Evolutionary conservation across 2,113 vertebrate genomes (phyloP).

Genomic region (Centropristis striata): DNA sequence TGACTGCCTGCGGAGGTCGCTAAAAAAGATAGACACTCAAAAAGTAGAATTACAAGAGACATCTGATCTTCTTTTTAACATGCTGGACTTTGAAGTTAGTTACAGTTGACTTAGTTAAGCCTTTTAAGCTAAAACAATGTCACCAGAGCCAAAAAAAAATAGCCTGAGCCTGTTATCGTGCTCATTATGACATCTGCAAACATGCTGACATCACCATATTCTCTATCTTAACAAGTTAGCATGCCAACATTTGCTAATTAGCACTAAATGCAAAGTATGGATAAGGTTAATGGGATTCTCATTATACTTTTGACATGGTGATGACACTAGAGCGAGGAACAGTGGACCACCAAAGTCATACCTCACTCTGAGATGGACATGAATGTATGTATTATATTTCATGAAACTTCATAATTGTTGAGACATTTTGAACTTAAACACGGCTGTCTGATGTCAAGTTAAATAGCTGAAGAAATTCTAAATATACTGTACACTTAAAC

Average conservation of each 20-base stretch:
- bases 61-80: not conserved
- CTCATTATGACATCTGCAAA: too few relatives aligned
- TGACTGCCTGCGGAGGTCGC: slow-evolving; percentile 34
- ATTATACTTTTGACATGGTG: not conserved
- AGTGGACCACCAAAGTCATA: not conserved
- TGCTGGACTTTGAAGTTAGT: not conserved
- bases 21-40: not conserved
- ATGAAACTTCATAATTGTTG: not conserved
- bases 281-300: not conserved
- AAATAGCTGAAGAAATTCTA: too few relatives aligned
- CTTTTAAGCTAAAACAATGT: not conserved
- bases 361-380: not conserved
- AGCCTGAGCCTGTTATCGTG: too few relatives aligned
- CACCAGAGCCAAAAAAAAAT: not conserved
- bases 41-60: not conserved
- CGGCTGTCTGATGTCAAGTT: too few relatives aligned
- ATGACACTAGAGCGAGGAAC: not conserved
- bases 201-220: too few relatives aligned
- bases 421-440: not conserved
- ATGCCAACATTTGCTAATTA: not conserved
- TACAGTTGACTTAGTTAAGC: not conserved
- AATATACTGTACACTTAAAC: too few relatives aligned
- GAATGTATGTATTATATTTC: not conserved
- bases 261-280: too few relatives aligned
- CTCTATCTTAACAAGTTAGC: too few relatives aligned